Evolutionary conservation across 1,140 invertebrate species (phyloP), one percentile per base, ranked within the genome.

Genomic region (Drosophila chauvacae): DNA sequence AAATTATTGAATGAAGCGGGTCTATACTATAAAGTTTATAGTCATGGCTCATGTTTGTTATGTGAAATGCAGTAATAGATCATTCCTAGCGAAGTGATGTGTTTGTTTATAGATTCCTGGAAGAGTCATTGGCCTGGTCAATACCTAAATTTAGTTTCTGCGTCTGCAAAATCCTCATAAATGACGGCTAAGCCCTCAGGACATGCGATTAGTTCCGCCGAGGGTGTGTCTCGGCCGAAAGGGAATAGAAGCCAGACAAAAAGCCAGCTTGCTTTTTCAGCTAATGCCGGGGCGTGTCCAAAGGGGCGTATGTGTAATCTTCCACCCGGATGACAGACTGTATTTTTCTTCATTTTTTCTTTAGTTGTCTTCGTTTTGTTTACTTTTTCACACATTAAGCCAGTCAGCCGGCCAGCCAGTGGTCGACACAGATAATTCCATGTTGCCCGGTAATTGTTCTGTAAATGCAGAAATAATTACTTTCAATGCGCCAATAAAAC

Each of bases 391-490:
- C 85, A 90, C 86, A 90, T 90, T 90, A 85, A 77, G 72, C 83
- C 62, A 87, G 71, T 75, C 51, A 74, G 26, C 26, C 26, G 26
- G 26, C 78, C 28, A n/a, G 30, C 18, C 51, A 53, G 59, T 64
- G 85, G 80, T 68, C 84, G 85, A 88, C 84, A 88, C 84, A 90
- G 70, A 90, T 90, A 85, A 85, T 90, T 85, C 65, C 81, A 90
- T 85, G 85, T 90, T 90, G 85, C 71, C 86, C 75, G 85, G 85
- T 90, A 90, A 90, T 90, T 81, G 85, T 90, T 90, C 85, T 90
- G 78, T 90, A 90, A 90, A 90, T 90, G 86, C 85, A 90, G 78
- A 85, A 90, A 90, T 90, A 90, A 90, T 88, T 88, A 88, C 85
- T 88, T 88, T 88, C 84, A 90, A 78, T 81, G 86, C 85, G 84